Percentiles rank a stretch among this genome's conserved stretches.
Evolutionary conservation across 2,888 invertebrate species (phyloP).

Genomic region (Hedya salicella): DNA sequence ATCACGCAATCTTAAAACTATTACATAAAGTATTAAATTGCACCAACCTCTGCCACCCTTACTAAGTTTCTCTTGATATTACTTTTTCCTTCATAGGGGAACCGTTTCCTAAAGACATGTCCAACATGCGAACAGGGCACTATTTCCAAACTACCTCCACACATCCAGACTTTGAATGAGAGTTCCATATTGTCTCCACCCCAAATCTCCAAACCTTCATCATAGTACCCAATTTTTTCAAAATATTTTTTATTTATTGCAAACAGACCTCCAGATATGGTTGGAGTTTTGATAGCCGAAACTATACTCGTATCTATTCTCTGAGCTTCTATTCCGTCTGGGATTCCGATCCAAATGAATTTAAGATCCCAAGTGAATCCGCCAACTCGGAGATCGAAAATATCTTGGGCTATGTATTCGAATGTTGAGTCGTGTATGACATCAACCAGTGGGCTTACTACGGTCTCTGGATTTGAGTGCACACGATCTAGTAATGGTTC

Average conservation of each 20-base stretch:
- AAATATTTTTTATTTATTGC: conserved; percentile 96
- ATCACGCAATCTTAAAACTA: conserved; percentile 1
- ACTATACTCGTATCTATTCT: conserved; percentile 91
- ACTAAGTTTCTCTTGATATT: conserved; percentile 96
- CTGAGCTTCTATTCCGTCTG: conserved; percentile 90
- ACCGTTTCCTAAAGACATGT: conserved; percentile 97
- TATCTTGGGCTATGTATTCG: conserved; percentile 92
- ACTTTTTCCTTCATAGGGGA: conserved; percentile 95
- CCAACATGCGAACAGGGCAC: conserved; percentile 99
- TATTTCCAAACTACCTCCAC: conserved; percentile 97
- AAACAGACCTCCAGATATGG: conserved; percentile 99
- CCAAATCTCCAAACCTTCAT: conserved; percentile 99
- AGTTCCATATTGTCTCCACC: conserved; percentile 98
- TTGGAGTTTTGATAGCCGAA: conserved; percentile 95
- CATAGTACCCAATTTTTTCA: conserved; percentile 96
- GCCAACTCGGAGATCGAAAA: conserved; percentile 91
- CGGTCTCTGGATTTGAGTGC: conserved; percentile 89
- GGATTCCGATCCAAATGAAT: conserved; percentile 98
- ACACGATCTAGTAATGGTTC: conserved; percentile 94
- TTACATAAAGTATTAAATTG: conserved; percentile 2
- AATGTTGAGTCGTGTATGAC: conserved; percentile 95
- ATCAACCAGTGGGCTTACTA: conserved; percentile 97
- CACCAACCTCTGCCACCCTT: conserved; percentile 95
- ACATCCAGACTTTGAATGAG: conserved; percentile 99
- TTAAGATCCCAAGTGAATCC: conserved; percentile 96